phyloP scores from a whole-genome alignment of 2,888 invertebrate species.

The Drosophila anceps region DNA sequence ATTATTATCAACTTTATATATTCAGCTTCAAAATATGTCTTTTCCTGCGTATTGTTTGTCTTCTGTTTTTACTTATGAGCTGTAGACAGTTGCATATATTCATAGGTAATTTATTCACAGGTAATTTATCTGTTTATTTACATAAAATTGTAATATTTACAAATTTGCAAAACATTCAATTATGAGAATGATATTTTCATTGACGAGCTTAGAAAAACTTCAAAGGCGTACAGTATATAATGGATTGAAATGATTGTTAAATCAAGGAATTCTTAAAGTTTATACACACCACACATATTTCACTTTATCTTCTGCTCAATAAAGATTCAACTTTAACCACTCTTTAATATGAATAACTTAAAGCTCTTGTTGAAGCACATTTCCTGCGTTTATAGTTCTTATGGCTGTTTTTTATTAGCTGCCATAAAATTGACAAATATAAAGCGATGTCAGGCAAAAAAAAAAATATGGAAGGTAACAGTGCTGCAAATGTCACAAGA shows the following conservation, averaged over 20 bases:
- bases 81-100: neutral
- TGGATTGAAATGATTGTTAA: too few relatives aligned
- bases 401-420: neutral
- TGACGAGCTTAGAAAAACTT: neutral
- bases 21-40: neutral
- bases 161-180: slow-evolving; percentile 1
- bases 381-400: neutral
- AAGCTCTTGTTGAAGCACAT: too few relatives aligned
- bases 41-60: neutral
- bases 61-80: neutral
- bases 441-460: fast-evolving
- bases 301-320: neutral
- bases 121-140: slow-evolving; percentile 5
- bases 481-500: neutral
- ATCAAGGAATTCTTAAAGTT: too few relatives aligned
- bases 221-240: too few relatives aligned
- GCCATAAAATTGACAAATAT: neutral
- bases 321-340: too few relatives aligned
- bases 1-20: neutral
- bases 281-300: neutral
- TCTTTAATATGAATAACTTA: too few relatives aligned
- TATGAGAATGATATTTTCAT: neutral
- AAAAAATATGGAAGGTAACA: neutral
- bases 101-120: neutral
- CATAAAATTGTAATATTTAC: neutral